A percentile compares a stretch with the other conserved stretches of the same genome.
Conservation (phyloP, 2,888 invertebrate genomes). For the Phymatocera aterrima region DNA sequence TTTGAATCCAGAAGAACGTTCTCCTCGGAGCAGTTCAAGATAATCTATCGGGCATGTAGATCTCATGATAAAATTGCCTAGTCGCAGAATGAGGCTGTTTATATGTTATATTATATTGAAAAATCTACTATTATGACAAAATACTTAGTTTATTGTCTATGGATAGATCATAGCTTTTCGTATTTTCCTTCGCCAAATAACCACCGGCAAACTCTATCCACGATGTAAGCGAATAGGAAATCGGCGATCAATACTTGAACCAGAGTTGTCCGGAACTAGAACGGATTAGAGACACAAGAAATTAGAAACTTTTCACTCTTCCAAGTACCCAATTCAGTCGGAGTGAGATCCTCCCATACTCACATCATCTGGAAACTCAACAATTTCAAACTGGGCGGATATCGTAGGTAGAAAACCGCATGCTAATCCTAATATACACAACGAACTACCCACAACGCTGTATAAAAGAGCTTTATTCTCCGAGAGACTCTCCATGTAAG, state of each 20-base stretch:
- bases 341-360: too few species aligned
- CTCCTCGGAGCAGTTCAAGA: not conserved
- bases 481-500: constrained; percentile 97
- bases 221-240: constrained; percentile 88
- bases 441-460: constrained; percentile 90
- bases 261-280: constrained; percentile 92
- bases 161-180: constrained; percentile 68
- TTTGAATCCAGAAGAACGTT: not conserved
- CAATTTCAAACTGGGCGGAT: constrained; percentile 94
- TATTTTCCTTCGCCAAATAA: constrained; percentile 89
- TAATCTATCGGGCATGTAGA: not conserved
- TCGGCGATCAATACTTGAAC: constrained; percentile 90
- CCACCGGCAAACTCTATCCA: constrained; percentile 91
- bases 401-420: constrained; percentile 91
- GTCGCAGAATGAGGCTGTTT: constrained; percentile 52
- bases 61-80: not conserved
- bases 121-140: constrained; percentile 35
- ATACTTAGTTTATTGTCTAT: not conserved
- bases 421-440: constrained; percentile 89
- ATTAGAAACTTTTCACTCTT: constrained; percentile 4
- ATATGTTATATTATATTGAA: constrained; percentile 47
- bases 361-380: constrained; percentile 94
- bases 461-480: constrained; percentile 96
- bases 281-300: constrained; percentile 60
- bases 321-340: not conserved